Conservation (phyloP, 2,113 vertebrate species). For the Quiscalus mexicanus region DNA sequence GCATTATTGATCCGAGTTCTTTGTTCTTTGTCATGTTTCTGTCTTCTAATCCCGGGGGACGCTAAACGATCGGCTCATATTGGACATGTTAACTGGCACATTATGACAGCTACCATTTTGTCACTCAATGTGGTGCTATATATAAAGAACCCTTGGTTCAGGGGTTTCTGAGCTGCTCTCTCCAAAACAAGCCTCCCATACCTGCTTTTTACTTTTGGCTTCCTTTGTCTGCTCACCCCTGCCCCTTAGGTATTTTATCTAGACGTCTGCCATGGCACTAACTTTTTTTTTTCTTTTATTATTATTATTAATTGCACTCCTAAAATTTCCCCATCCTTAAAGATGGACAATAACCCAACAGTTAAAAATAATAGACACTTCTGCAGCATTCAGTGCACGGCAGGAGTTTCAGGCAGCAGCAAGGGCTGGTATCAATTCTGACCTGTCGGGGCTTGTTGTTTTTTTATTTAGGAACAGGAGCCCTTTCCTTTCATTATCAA, state of each 20-base stretch:
- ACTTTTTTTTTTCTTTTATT: neutral
- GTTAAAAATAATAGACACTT: constrained; percentile 52
- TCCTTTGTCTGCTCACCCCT: constrained; percentile 6
- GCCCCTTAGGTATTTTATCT: neutral
- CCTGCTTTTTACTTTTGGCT: neutral
- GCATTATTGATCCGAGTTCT: constrained; percentile 92
- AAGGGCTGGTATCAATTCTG: constrained; percentile 21
- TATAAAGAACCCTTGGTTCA: constrained; percentile 48
- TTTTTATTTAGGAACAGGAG: constrained; percentile 59
- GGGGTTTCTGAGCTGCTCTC: constrained; percentile 1
- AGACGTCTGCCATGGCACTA: neutral
- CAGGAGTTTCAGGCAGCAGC: constrained; percentile 23
- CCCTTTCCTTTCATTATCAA: constrained; percentile 60
- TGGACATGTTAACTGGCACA: constrained; percentile 81
- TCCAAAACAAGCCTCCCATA: neutral
- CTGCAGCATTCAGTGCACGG: constrained; percentile 14
- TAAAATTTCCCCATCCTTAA: constrained; percentile 34
- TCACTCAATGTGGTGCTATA: constrained; percentile 72
- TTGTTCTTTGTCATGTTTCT: constrained; percentile 89
- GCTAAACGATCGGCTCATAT: constrained; percentile 78
- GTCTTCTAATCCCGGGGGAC: constrained; percentile 83
- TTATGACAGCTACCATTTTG: constrained; percentile 85
- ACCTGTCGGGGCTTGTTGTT: constrained; percentile 42
- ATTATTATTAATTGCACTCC: constrained; percentile 14
- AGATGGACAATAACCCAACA: constrained; percentile 15